Base-by-base conservation (phyloP, 2,113 vertebrate species). In the Prunella fulvescens region DNA sequence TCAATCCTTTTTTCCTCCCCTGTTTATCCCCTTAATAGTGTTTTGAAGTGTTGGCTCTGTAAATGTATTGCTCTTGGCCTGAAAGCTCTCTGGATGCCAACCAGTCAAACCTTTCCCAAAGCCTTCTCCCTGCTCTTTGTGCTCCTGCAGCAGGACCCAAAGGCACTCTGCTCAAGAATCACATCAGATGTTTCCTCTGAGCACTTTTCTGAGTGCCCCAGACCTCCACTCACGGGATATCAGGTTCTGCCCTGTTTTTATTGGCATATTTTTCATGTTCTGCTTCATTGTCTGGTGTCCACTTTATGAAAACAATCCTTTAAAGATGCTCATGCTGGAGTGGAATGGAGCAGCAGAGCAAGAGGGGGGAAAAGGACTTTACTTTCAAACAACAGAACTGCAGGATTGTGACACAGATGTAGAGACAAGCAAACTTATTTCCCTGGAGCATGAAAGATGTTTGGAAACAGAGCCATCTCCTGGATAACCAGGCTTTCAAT, bases 281-380 rank as follows among this genome's bases (percentile, higher is more conserved):
- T 67, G n/a, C 50, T 93, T 82, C 31, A 60, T 95, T 95, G 93
- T 83, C 80, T n/a, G 10, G 35, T 92, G 87, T 42, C 85, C 67
- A 53, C 70, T 91, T 97, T 93, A 97, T 97, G 95, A 97, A 96
- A 97, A 92, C 94, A 70, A 94, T 96, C 83, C 61, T 96, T 97
- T 96, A 97, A 90, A 85, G 77, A 51, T 4, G 58, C 53, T 45
- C 5, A 0, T 60, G 83, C 47, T 76, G 81, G 78, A 92, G 80
- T 7, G 2, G 54, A 91, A 48, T 0, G 0, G 71, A 95, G 58
- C 37, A 44, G 73, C 78, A 86, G 29, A 58, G 64, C 33, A 50
- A 76, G 70, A 42, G 17, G n/a, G 37, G 56, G 37, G 3, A 51
- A 80, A 53, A 12, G 39, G 37, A 66, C 45, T 92, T 93, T 71